A percentile compares a stretch with the other conserved stretches of the same genome.
These are phyloP conservation scores for Avahi laniger DNA, from an alignment of 2,797 vertebrate species.

Conservation along the genomic window DNA sequence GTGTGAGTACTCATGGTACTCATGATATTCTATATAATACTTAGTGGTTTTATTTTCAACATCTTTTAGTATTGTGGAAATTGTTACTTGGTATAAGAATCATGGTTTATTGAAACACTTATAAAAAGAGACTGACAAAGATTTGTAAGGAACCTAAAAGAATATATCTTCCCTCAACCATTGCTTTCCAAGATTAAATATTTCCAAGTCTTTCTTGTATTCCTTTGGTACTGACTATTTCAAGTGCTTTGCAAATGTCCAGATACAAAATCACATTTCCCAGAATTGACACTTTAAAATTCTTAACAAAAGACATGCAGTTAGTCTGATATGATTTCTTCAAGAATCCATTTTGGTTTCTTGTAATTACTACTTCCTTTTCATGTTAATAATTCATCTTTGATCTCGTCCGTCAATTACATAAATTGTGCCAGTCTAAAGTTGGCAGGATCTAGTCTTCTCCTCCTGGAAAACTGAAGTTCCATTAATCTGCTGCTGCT, in stretches of 20 bases:
- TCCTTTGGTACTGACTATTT: background rate
- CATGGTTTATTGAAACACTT: background rate
- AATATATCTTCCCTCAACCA: background rate
- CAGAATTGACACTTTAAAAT: background rate
- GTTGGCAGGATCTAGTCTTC: background rate
- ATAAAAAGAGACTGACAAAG: background rate
- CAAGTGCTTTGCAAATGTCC: constrained; percentile 8
- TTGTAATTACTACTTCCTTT: constrained; percentile 3
- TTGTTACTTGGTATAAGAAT: background rate
- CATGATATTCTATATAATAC: background rate
- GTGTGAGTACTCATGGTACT: background rate
- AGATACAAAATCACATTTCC: background rate
- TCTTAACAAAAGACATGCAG: background rate
- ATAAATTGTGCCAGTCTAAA: background rate
- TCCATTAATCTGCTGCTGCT: background rate
- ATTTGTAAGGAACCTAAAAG: background rate
- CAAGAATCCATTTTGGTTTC: background rate
- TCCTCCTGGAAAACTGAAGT: background rate
- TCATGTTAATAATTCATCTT: constrained; percentile 43
- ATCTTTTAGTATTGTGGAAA: background rate
- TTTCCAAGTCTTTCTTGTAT: background rate
- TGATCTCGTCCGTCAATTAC: background rate
- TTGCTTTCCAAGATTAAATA: background rate
- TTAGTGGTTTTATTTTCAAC: background rate
- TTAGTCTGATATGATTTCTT: background rate